Percentiles rank a stretch among this genome's conserved stretches.
These are phyloP conservation scores for Panagrolaimus sp. DNA, from an alignment of 1,140 invertebrate genomes.

Conservation along the genomic window DNA sequence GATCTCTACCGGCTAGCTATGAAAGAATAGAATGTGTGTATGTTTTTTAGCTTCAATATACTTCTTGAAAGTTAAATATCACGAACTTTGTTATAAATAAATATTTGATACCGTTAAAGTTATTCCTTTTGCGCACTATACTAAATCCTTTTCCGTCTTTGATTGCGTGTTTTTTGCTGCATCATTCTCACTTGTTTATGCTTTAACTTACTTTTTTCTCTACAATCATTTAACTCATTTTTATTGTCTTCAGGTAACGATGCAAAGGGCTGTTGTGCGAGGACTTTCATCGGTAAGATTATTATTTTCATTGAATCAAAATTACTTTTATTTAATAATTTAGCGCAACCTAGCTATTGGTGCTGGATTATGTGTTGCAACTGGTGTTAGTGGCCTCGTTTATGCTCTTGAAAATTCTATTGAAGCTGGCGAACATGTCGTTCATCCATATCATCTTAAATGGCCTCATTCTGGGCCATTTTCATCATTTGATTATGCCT, in stretches of 20 bases:
- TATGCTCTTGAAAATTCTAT: constrained; percentile 76
- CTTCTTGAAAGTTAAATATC: too few species aligned
- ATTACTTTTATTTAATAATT: constrained; percentile 15
- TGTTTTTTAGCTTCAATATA: too few species aligned
- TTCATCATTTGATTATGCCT: constrained; percentile 74
- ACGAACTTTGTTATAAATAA: too few species aligned
- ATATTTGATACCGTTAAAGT: too few species aligned
- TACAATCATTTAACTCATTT: neutral
- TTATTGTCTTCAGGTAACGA: constrained; percentile 6
- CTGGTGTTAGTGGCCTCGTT: constrained; percentile 72
- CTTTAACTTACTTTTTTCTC: neutral
- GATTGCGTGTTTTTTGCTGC: neutral
- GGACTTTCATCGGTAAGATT: neutral
- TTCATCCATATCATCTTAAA: constrained; percentile 73
- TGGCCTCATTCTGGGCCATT: constrained; percentile 76
- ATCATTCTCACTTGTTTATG: neutral
- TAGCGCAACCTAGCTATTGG: constrained; percentile 63
- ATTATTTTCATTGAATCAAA: neutral
- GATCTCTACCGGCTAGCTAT: too few species aligned
- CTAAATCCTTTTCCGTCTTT: neutral
- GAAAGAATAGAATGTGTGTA: too few species aligned
- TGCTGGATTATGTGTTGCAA: constrained; percentile 71
- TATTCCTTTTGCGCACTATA: too few species aligned
- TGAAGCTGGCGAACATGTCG: constrained; percentile 69
- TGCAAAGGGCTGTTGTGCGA: constrained; percentile 13